phyloP scores from a whole-genome alignment of 2,888 invertebrate genomes.

The Metellina segmentata region DNA sequence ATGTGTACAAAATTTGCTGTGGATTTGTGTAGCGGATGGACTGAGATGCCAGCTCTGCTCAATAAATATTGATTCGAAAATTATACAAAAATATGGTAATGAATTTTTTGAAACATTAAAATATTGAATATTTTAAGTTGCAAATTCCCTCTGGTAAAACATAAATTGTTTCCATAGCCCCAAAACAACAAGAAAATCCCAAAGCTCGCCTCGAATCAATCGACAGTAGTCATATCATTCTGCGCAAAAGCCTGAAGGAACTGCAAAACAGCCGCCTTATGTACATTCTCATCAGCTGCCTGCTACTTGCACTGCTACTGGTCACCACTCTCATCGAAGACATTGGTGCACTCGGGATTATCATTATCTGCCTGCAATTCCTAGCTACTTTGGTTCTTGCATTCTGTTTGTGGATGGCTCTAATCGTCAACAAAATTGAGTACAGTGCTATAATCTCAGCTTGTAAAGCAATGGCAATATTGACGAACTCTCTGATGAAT shows the following conservation, averaged over 20 bases:
- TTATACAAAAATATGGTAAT: too few species aligned
- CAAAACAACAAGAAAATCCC: constrained; percentile 38
- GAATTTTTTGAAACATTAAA: neutral
- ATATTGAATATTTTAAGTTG: neutral
- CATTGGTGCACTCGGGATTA: constrained; percentile 57
- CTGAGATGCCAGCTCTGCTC: too few species aligned
- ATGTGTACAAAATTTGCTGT: too few species aligned
- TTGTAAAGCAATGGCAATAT: constrained; percentile 85
- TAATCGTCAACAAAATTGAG: constrained; percentile 91
- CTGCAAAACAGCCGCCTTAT: constrained; percentile 66
- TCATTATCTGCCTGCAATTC: constrained; percentile 79
- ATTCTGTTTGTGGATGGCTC: constrained; percentile 89
- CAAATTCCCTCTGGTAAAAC: neutral
- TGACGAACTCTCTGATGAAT: constrained; percentile 64
- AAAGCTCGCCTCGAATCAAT: constrained; percentile 68
- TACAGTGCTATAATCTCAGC: constrained; percentile 89
- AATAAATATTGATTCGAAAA: too few species aligned
- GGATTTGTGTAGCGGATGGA: too few species aligned
- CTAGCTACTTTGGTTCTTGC: constrained; percentile 76
- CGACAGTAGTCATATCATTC: constrained; percentile 61
- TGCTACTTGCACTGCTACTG: constrained; percentile 61
- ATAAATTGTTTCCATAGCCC: constrained; percentile 27
- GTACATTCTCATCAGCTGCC: constrained; percentile 63
- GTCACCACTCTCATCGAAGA: constrained; percentile 64
- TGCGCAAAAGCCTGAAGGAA: constrained; percentile 63